Evolutionary conservation across 2,888 invertebrate species (phyloP).

Genomic region (Caenorhabditis imperialis): DNA sequence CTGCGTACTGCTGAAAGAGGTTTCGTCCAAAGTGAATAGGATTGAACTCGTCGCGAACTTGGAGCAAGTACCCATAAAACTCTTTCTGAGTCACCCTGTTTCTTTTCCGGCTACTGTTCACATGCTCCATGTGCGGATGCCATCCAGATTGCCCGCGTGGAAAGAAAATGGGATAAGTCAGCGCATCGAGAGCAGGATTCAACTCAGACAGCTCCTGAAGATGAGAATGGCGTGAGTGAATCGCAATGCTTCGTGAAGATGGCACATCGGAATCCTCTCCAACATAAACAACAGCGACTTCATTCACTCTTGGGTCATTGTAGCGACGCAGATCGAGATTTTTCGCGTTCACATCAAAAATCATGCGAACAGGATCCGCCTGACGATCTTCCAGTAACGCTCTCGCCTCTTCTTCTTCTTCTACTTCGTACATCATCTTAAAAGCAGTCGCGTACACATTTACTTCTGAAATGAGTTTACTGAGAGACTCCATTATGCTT

Average conservation of each 20-base stretch:
- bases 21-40: conserved; percentile 66
- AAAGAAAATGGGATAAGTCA: conserved; percentile 79
- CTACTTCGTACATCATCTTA: conserved; percentile 49
- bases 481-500: conserved; percentile 25
- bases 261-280: conserved; percentile 53
- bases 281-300: conserved; percentile 67
- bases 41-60: conserved; percentile 60
- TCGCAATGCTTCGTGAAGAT: conserved; percentile 73
- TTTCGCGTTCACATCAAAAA: neutral
- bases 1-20: conserved; percentile 77
- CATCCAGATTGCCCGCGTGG: conserved; percentile 65
- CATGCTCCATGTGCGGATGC: conserved; percentile 30
- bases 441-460: conserved; percentile 41
- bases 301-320: conserved; percentile 11
- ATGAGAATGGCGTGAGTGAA: conserved; percentile 67
- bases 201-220: conserved; percentile 74
- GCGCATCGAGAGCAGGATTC: conserved; percentile 76
- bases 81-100: conserved; percentile 61
- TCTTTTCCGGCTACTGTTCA: neutral
- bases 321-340: conserved; percentile 38
- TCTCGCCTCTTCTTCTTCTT: conserved; percentile 15
- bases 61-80: conserved; percentile 8
- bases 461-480: conserved; percentile 1
- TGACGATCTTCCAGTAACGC: neutral
- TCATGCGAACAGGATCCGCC: neutral